Base-by-base conservation (phyloP, 1,140 invertebrate species). In the Lordiphosa stackelbergi region DNA sequence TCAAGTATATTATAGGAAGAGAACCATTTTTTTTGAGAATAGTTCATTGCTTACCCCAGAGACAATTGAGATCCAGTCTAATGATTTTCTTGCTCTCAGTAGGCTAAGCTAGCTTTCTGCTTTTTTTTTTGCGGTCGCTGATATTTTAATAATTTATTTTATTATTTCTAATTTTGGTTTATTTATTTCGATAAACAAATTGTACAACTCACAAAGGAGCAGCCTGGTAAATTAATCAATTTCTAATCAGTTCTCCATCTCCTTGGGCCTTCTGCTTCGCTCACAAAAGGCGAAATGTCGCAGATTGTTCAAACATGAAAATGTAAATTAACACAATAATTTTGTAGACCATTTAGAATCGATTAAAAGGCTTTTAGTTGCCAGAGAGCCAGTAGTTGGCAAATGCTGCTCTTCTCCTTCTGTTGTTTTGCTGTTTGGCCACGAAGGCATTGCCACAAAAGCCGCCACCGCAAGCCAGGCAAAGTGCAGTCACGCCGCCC, bases 351-450 rank as follows among this genome's bases (percentile, higher is more conserved):
- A 54, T 74, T 70, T 60, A 53, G 72, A 68, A 75, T 61, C 68
- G 75, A 83, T 81, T 83, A 81, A 81, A 73, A 75, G 69, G 52
- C 71, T 81, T 81, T 81, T 81, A 83, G 68, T 58, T 63, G 45
- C 45, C 40, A 53, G 54, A 43, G 61, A 24, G 22, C 22, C 22
- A 24, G 5, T 6, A 24, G 22, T 24, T 24, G 22, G 22, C 22
- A 24, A 24, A 5, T 24, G 22, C 22, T 24, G 53, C 51, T 47
- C 24, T 45, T 9, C 11, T 41, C 2, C n/a, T 11, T 42, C 11
- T 43, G 10, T 11, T 45, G 19, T 38, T 38, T 40, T 70, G 66
- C 46, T 75, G 66, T 74, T 74, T 71, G 63, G 69, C 66, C 55
- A 63, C 53, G 46, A 28, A 64, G 59, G 54, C 54, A 58, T 34